phyloP scores from a whole-genome alignment of 1,140 invertebrate species.

The Orchestia grillus region DNA sequence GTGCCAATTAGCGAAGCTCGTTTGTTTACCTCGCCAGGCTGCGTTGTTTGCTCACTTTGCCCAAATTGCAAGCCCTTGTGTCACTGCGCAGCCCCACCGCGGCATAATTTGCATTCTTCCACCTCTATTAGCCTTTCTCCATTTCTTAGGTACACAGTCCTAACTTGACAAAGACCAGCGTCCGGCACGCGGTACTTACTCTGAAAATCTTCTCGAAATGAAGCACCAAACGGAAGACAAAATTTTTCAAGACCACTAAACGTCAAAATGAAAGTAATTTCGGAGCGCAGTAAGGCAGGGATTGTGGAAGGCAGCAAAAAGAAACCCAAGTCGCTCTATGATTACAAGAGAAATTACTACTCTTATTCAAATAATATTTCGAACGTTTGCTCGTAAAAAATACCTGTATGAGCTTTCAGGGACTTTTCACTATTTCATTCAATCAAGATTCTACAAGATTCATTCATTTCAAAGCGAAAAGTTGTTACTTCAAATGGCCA shows the following conservation, averaged over 20 bases:
- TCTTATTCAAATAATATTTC: not conserved
- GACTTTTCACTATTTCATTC: not conserved
- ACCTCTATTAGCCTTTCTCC: not conserved
- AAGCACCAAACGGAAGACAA: not conserved
- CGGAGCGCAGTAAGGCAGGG: not conserved
- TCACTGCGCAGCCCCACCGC: slow-evolving; percentile 17
- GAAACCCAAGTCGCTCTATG: not conserved
- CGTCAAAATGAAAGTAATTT: not conserved
- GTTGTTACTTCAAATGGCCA: not conserved
- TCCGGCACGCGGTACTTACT: not conserved
- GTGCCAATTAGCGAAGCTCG: slow-evolving; percentile 42
- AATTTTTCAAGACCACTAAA: not conserved
- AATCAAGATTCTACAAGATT: not conserved
- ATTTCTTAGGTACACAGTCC: slow-evolving; percentile 16
- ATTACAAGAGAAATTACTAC: not conserved
- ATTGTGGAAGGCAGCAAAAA: not conserved
- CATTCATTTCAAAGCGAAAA: not conserved
- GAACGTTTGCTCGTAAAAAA: not conserved
- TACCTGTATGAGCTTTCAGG: not conserved
- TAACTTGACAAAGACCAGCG: not conserved
- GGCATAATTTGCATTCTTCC: slow-evolving; percentile 53
- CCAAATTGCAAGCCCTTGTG: slow-evolving; percentile 40
- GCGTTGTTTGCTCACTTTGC: slow-evolving; percentile 8
- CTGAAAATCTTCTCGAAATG: not conserved
- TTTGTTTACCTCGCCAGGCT: slow-evolving; percentile 37